Evolutionary conservation across 2,797 vertebrate species (phyloP), one percentile per base, ranked within the genome.

Genomic region (Selene dorsalis): DNA sequence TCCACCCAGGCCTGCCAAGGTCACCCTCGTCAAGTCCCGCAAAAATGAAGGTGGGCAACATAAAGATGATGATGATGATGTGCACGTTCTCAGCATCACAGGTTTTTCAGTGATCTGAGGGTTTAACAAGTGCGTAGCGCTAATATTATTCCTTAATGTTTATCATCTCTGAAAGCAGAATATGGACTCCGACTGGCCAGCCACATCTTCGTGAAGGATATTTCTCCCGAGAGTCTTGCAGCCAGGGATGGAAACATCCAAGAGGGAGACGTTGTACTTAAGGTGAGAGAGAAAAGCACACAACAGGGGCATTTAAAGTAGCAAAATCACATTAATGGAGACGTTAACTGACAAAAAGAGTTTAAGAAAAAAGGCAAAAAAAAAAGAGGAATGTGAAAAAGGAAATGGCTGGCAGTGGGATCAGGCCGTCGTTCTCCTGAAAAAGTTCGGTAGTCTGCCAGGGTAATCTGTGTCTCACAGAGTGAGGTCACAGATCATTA

Each of bases 131-230:
- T 61, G 24, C 45, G 6, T 18, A 13, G 45, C 69, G 24, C 69
- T 74, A 57, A 78, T 59, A n/a, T 84, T 50, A 48, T 18, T 70
- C 57, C 83, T 35, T 82, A 77, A 39, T 84, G 67, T 39, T 75
- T 68, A 47, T 92, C 75, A 64, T 64, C 71, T 88, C 66, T 84
- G 75, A 91, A 93, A 94, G 77, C 72, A 95, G 98, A 99, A 80
- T 99, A 99, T 79, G 98, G 97, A 84, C 94, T 99, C 80, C 96
- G 98, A 55, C 93, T 99, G 93, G 98, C 97, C 85, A 99, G 98
- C 92, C 98, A 99, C 93, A 99, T 99, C 89, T 99, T 99, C 90
- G 98, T 99, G 84, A 99, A 99, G 90, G 98, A 99, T 93, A 99
- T 99, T 84, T 99, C 97, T 22, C 97, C 97, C 8, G 98, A 99